Percentiles rank a stretch among this genome's conserved stretches.
These are phyloP conservation scores for Spea multiplicata DNA, from an alignment of 2,113 vertebrate species.

Conservation along the genomic window DNA sequence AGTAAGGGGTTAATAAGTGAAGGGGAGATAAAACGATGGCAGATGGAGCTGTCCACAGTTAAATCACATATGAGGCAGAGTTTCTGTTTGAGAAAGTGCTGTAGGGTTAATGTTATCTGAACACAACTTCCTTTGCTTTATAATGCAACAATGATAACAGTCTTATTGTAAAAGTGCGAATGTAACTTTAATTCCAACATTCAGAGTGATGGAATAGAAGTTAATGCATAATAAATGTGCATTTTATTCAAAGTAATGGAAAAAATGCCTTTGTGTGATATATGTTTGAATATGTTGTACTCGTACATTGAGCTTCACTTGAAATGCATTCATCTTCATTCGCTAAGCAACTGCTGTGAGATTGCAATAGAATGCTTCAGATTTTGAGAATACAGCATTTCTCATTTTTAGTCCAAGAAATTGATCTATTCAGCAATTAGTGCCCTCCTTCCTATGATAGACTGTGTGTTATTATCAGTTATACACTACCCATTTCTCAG, in stretches of 20 bases:
- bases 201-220: not conserved
- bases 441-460: slow-evolving; percentile 12
- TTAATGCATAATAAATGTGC: not conserved
- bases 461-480: slow-evolving; percentile 32
- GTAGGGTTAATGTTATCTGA: not conserved
- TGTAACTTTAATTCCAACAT: not conserved
- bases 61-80: no score
- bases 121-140: not conserved
- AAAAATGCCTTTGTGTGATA: not conserved
- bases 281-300: not conserved
- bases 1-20: no score
- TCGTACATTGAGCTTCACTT: not conserved
- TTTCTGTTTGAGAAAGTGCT: no score
- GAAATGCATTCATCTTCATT: not conserved
- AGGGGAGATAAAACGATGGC: no score
- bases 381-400: not conserved
- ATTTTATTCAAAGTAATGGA: not conserved
- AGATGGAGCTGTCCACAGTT: no score
- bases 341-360: not conserved
- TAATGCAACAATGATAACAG: not conserved
- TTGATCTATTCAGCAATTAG: slow-evolving; percentile 36
- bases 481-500: slow-evolving; percentile 16
- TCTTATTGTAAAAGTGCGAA: not conserved
- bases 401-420: not conserved
- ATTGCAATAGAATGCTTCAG: not conserved